Evolutionary conservation across 1,140 invertebrate species (phyloP), one percentile per base, ranked within the genome.

Genomic region (Plectrocnemia conspersa): DNA sequence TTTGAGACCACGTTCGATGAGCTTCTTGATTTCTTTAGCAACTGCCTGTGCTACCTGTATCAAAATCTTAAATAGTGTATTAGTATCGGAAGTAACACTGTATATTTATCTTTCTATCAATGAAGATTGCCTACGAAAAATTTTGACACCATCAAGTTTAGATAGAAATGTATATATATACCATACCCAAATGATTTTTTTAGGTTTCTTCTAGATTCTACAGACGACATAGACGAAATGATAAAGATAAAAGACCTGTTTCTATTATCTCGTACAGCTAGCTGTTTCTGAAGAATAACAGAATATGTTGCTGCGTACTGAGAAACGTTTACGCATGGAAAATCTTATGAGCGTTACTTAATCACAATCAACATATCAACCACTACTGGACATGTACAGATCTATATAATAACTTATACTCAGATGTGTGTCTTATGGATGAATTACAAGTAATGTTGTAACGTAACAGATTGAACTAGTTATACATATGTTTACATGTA

Each of bases 1-100:
- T 9, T 73, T 62, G 16, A 72, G 41, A 3, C 71, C 71, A 11
- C 59, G 47, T 2, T 68, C 63, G 44, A 73, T 69, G 52, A 75
- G 59, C 23, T 64, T 27, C 0, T 67, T 40, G 1, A 76, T 52
- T 0, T 65, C 40, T 22, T 67, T 64, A 10, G 70, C 67, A 25
- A 72, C 16, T 11, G 64, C 58, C 1, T 64, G 62, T 2, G 59
- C 69, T 52, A 71, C 36, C 45, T 71, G 19, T 32, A 59, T 38
- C 1, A 11, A 9, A 50, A 36, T 3, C 35, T 10, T 47, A 47
- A 27, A 6, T 16, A 38, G 7, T 42, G 19, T 21, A 21, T 19
- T 19, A 21, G n/a, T n/a, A 6, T n/a, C 27, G 27, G n/a, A 7
- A 29, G 6, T 29, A 29, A 7, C 6, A 7, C 6, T 29, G n/a